Base-by-base conservation (phyloP, 2,888 invertebrate genomes). In the Lamproptera curius region DNA sequence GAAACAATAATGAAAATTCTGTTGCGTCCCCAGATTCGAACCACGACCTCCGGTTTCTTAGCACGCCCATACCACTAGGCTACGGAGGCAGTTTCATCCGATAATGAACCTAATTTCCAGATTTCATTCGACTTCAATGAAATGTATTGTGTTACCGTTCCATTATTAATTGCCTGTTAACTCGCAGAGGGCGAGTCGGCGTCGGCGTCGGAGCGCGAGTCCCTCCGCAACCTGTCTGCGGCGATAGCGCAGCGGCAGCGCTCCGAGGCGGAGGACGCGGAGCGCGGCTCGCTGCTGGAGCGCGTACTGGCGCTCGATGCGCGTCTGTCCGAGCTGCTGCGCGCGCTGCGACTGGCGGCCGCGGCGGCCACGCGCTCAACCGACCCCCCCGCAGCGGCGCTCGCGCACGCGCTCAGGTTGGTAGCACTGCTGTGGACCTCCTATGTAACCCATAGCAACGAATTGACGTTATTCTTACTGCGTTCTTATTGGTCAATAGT, bases 181-280 rank as follows among this genome's bases (percentile, higher is more conserved):
- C 20, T 3, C 20, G 20, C 56, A 73, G 70, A 74, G 11, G 62
- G 67, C 16, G 72, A 76, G 50, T 77, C 76, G 0, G 73, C 62
- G 6, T 79, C 73, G 52, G 87, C 59, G 59, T 83, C 84, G 5
- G 87, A 88, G 59, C 89, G 90, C 57, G 94, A 94, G 65, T 94
- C 94, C 34, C 88, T 95, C 34, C 93, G 94, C 62, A 94, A 93
- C 72, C 79, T 95, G 6, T 93, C 94, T 0, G 93, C 94, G 59
- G 93, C 94, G 43, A 94, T 94, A 67, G 89, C 93, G 40, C 90
- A 90, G 65, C 90, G 94, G 0, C 93, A 94, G 63, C 91, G 91
- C 57, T 89, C 90, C 52, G 92, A 92, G 67, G 86, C 89, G 38
- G 90, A 42, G 67, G 91, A 87, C 62, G 77, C 71, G 51, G 81